phyloP scores from a whole-genome alignment of 1,140 invertebrate genomes.

The Cotesia typhae region DNA sequence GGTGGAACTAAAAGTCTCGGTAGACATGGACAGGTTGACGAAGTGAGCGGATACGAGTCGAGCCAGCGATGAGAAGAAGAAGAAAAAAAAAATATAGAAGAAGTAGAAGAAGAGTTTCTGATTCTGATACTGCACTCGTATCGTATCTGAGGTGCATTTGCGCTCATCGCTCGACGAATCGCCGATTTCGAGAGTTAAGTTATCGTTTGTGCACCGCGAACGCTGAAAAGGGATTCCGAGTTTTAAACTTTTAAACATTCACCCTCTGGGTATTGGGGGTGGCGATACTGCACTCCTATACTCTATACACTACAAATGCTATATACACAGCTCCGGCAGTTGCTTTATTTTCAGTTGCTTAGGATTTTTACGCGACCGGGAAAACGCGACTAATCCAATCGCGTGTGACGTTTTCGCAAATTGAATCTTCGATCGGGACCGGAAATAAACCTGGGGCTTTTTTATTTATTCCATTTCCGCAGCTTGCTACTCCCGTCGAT shows the following conservation, averaged over 20 bases:
- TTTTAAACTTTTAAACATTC: slow-evolving; percentile 28
- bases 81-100: neutral
- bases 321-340: neutral
- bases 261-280: neutral
- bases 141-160: slow-evolving; percentile 27
- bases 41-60: too few species aligned
- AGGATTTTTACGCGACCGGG: neutral
- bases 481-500: too few species aligned
- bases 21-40: slow-evolving; percentile 6
- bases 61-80: neutral
- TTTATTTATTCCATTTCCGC: neutral
- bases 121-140: slow-evolving; percentile 34
- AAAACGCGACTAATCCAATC: slow-evolving; percentile 29
- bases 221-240: slow-evolving; percentile 31
- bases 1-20: too few species aligned
- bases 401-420: slow-evolving; percentile 22
- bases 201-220: slow-evolving; percentile 36
- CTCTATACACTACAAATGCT: too few species aligned
- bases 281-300: too few species aligned
- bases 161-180: slow-evolving; percentile 37
- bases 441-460: neutral
- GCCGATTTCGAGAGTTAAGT: slow-evolving; percentile 40
- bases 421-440: slow-evolving; percentile 22
- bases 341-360: slow-evolving; percentile 27
- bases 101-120: neutral